Evolutionary conservation across 2,888 invertebrate genomes (phyloP).

Genomic region (Drosophila meridiana): DNA sequence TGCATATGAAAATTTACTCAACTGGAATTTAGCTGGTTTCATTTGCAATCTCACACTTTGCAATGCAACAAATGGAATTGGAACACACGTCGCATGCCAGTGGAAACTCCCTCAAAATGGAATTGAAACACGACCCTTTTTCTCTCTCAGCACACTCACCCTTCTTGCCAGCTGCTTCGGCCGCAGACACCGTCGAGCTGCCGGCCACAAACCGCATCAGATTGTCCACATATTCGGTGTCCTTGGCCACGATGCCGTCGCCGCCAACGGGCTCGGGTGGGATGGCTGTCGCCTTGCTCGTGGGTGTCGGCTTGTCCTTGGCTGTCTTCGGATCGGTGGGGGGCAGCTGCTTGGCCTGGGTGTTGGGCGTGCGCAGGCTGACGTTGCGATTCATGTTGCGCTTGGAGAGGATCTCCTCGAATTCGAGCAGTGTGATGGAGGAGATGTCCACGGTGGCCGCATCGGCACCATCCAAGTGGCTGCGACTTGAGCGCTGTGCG

Average conservation of each 20-base stretch:
- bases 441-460: slow-evolving; percentile 84
- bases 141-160: slow-evolving; percentile 1
- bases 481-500: slow-evolving; percentile 2
- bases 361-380: slow-evolving; percentile 76
- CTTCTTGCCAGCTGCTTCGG: background rate
- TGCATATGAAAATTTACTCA: background rate
- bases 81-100: background rate
- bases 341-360: slow-evolving; percentile 63
- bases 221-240: slow-evolving; percentile 80
- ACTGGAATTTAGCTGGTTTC: background rate
- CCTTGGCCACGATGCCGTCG: slow-evolving; percentile 54
- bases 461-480: slow-evolving; percentile 77
- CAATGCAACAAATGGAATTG: background rate
- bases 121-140: background rate
- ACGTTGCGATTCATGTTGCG: slow-evolving; percentile 81
- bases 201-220: slow-evolving; percentile 77
- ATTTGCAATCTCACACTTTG: no score
- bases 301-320: background rate
- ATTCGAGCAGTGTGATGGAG: slow-evolving; percentile 83
- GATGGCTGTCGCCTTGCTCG: background rate
- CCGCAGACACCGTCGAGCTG: slow-evolving; percentile 5
- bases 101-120: background rate
- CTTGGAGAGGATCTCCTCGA: slow-evolving; percentile 84
- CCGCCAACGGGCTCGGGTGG: background rate
- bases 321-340: background rate